Percentiles rank a stretch among this genome's conserved stretches.
Conservation (phyloP, 2,113 vertebrate genomes). For the Vicugna pacos region DNA sequence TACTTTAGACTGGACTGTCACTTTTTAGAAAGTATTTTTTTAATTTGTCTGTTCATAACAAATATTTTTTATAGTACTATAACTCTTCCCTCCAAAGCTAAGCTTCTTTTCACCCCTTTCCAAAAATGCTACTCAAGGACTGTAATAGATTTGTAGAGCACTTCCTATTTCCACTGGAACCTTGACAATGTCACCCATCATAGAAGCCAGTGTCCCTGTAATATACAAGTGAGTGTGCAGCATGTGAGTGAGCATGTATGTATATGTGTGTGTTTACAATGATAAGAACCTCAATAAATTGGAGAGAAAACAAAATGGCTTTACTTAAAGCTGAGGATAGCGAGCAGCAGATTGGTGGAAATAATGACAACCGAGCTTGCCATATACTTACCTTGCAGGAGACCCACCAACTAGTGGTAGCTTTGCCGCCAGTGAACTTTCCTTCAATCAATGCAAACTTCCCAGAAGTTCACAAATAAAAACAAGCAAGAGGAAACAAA, state of each 20-base stretch:
- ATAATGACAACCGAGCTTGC: neutral
- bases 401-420: neutral
- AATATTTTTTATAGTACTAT: neutral
- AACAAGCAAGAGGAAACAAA: neutral
- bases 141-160: neutral
- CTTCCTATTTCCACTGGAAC: neutral
- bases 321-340: neutral
- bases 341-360: neutral
- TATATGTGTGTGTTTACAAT: neutral
- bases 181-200: neutral
- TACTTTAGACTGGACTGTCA: neutral
- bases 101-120: neutral
- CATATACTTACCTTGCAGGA: neutral
- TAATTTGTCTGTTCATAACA: neutral
- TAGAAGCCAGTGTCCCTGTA: neutral
- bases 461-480: neutral
- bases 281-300: neutral
- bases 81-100: neutral
- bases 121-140: neutral
- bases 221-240: neutral
- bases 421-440: neutral
- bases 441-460: neutral
- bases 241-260: neutral
- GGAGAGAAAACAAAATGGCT: neutral
- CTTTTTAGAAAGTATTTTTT: neutral